These are phyloP conservation scores for Clepsis dumicolana DNA, from an alignment of 2,888 invertebrate genomes.

Conservation along the genomic window DNA sequence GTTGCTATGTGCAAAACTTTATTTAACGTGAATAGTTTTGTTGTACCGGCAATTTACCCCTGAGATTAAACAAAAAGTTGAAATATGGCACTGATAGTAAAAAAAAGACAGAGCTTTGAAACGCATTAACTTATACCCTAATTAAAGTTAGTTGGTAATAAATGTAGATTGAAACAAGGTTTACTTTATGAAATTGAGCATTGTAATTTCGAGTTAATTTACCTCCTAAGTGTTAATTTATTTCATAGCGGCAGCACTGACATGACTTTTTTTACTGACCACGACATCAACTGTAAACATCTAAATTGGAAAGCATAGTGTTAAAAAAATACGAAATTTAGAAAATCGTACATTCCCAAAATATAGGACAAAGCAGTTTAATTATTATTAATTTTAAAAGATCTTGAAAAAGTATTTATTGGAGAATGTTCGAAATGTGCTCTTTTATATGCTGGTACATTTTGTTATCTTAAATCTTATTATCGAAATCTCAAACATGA, in stretches of 20 bases:
- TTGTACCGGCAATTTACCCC: constrained; percentile 27
- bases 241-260: constrained; percentile 13
- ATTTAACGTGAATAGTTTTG: background rate
- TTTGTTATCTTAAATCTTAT: too few relatives aligned
- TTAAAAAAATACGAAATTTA: background rate
- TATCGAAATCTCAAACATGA: too few relatives aligned
- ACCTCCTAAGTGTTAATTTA: background rate
- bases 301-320: constrained; percentile 30
- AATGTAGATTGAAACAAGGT: too few relatives aligned
- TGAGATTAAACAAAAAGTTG: background rate
- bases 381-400: background rate
- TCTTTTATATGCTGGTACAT: too few relatives aligned
- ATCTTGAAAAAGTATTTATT: background rate
- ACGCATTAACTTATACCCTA: background rate
- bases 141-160: background rate
- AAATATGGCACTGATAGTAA: background rate
- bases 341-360: background rate
- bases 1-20: constrained; percentile 52
- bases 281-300: background rate
- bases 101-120: background rate
- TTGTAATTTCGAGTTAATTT: background rate
- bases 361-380: background rate
- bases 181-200: background rate
- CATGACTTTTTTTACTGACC: constrained; percentile 5
- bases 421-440: too few relatives aligned